Evolutionary conservation across 2,888 invertebrate genomes (phyloP).

Genomic region (Meteorus cinctellus): DNA sequence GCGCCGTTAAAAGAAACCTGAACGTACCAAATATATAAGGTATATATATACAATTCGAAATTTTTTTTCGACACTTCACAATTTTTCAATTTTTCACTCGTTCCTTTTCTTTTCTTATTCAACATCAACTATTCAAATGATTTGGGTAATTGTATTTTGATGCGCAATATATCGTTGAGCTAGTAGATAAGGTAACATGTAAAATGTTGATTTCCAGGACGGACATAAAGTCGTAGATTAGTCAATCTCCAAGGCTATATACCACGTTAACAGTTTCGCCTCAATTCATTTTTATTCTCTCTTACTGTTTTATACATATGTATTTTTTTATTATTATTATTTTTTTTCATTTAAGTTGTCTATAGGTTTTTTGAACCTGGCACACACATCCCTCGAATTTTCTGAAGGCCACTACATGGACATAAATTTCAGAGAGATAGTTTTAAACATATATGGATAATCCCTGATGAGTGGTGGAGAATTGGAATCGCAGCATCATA

Average conservation of each 20-base stretch:
- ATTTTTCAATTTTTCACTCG: too few species aligned
- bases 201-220: conserved; percentile 34
- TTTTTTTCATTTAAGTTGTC: not conserved
- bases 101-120: not conserved
- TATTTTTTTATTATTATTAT: not conserved
- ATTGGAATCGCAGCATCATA: conserved; percentile 56
- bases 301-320: conserved; percentile 10
- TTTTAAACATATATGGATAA: conserved; percentile 18
- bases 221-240: conserved; percentile 38
- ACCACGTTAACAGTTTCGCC: conserved; percentile 13
- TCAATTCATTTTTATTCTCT: conserved; percentile 21
- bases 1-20: conserved; percentile 31
- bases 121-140: conserved; percentile 37
- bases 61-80: conserved; percentile 10
- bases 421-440: conserved; percentile 1
- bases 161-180: conserved; percentile 22
- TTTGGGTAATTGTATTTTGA: conserved; percentile 32
- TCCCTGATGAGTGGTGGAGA: conserved; percentile 17
- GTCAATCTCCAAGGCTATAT: conserved; percentile 35
- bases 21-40: not conserved
- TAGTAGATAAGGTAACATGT: conserved; percentile 32
- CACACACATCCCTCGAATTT: conserved; percentile 22
- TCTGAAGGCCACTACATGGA: conserved; percentile 13
- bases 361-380: conserved; percentile 46
- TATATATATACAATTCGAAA: not conserved